Conservation (phyloP, 2,797 vertebrate genomes). For the Alcedo quadribrachys region DNA sequence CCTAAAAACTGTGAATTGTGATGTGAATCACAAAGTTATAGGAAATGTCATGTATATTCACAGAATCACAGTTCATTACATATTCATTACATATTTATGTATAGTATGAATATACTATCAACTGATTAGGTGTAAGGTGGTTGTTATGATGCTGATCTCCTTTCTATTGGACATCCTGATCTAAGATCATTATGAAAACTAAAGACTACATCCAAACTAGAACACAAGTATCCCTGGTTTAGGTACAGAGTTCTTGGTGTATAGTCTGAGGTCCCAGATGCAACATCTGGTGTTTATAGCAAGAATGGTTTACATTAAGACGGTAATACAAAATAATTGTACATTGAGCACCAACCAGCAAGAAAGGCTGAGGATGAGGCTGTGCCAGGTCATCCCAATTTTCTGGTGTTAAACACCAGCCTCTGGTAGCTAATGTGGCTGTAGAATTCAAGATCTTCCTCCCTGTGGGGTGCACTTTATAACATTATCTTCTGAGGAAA, state of each 20-base stretch:
- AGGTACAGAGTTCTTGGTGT: not conserved
- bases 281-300: not conserved
- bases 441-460: not conserved
- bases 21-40: not conserved
- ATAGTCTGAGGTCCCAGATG: not conserved
- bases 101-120: not conserved
- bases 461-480: not conserved
- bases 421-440: not conserved
- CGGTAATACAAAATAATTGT: not conserved
- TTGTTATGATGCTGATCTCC: accelerated
- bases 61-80: too few species aligned
- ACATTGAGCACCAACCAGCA: not conserved
- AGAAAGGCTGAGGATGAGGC: not conserved
- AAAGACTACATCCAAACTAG: not conserved
- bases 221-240: not conserved
- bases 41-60: not conserved
- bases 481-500: not conserved
- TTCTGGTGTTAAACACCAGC: not conserved
- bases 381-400: not conserved
- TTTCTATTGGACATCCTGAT: not conserved
- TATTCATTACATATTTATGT: not conserved
- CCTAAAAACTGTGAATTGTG: not conserved
- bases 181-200: not conserved
- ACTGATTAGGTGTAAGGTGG: not conserved
- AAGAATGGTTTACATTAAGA: not conserved